Evolutionary conservation across 2,113 vertebrate genomes (phyloP).

Genomic region (Epinephelus fuscoguttatus): DNA sequence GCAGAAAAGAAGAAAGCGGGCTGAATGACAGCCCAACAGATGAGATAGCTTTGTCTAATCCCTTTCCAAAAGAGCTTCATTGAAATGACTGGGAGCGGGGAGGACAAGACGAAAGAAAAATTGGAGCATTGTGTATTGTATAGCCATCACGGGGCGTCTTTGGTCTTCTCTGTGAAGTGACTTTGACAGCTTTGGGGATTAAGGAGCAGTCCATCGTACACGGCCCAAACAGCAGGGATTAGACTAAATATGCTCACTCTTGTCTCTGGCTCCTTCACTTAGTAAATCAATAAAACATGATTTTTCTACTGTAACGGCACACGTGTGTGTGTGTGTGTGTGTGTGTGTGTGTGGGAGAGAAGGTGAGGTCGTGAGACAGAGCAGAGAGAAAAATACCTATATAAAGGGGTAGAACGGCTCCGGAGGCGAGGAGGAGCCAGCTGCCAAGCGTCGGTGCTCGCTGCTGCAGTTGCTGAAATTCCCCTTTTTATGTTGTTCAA

Average conservation of each 20-base stretch:
- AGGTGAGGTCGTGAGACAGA: slow-evolving; percentile 20
- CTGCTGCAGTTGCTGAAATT: slow-evolving; percentile 47
- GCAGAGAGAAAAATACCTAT: slow-evolving; percentile 22
- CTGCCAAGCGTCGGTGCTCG: slow-evolving; percentile 54
- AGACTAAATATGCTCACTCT: slow-evolving; percentile 76
- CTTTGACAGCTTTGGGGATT: slow-evolving; percentile 81
- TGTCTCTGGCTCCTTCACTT: slow-evolving; percentile 66
- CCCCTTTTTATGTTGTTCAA: slow-evolving; percentile 37
- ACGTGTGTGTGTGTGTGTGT: slow-evolving; percentile 12
- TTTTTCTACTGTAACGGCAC: slow-evolving; percentile 53
- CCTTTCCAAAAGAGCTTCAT: slow-evolving; percentile 70
- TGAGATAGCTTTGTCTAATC: slow-evolving; percentile 80
- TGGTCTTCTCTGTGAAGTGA: slow-evolving; percentile 67
- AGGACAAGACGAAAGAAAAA: slow-evolving; percentile 72
- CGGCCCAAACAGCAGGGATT: slow-evolving; percentile 75
- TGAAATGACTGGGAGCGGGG: slow-evolving; percentile 62
- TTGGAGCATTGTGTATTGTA: slow-evolving; percentile 73
- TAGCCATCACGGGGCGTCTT: slow-evolving; percentile 68
- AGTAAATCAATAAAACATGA: slow-evolving; percentile 76
- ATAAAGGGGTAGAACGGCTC: slow-evolving; percentile 32
- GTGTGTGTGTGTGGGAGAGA: slow-evolving; percentile 9
- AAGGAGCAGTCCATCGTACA: slow-evolving; percentile 71
- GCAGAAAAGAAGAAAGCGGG: slow-evolving; percentile 55
- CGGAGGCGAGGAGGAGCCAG: slow-evolving; percentile 37
- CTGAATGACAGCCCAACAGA: slow-evolving; percentile 78